A percentile compares a stretch with the other conserved stretches of the same genome.
Evolutionary conservation across 1,140 invertebrate species (phyloP).

Genomic region (Drosophila erecta): DNA sequence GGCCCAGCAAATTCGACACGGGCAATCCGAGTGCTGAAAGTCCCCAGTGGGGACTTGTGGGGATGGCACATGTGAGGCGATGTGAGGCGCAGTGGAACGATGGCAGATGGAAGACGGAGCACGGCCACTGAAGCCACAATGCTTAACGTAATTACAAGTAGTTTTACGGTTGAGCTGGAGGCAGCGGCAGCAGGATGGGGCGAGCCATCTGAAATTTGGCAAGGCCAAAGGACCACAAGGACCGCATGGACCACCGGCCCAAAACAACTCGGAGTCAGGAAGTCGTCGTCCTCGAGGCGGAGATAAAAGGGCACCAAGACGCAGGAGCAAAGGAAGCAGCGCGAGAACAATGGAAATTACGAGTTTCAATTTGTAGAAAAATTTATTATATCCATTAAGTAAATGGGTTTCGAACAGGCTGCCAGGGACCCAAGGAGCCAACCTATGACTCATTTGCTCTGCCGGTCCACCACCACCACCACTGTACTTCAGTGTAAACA

Average conservation of each 20-base stretch:
- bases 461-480: constrained; percentile 7
- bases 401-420: constrained; percentile 82
- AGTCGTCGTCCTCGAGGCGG: not conserved
- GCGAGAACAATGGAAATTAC: constrained; percentile 83
- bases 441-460: constrained; percentile 46
- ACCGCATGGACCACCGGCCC: not conserved
- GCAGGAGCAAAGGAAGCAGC: constrained; percentile 36
- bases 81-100: too few relatives aligned
- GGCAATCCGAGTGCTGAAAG: constrained; percentile 3
- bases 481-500: constrained; percentile 61
- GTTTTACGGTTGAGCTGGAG: constrained; percentile 58
- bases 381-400: constrained; percentile 84
- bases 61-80: not conserved
- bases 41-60: not conserved
- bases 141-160: constrained; percentile 80
- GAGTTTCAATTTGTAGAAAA: constrained; percentile 84
- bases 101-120: constrained; percentile 1
- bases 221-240: constrained; percentile 12
- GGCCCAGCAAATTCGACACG: constrained; percentile 34
- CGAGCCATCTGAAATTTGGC: constrained; percentile 40
- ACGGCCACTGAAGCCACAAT: constrained; percentile 54
- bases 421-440: constrained; percentile 33
- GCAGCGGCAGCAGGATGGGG: constrained; percentile 2
- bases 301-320: not conserved
- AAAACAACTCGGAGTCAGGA: not conserved